phyloP scores from a whole-genome alignment of 1,140 invertebrate genomes.

The Telenomus remus region DNA sequence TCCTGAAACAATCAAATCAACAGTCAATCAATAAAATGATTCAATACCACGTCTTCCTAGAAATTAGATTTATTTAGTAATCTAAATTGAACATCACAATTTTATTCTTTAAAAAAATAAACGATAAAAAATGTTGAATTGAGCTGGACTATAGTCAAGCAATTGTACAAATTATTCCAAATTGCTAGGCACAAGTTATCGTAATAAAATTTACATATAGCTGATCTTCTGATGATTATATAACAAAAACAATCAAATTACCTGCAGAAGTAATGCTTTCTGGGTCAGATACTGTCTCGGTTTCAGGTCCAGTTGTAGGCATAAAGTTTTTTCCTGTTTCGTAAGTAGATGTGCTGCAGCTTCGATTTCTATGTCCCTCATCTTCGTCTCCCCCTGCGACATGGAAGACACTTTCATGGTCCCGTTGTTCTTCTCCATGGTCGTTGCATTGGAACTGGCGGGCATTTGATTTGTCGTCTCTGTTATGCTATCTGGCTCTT shows the following conservation, averaged over 20 bases:
- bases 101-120: no score
- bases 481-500: constrained; percentile 71
- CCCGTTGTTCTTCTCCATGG: constrained; percentile 62
- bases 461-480: constrained; percentile 64
- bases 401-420: constrained; percentile 50
- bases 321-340: constrained; percentile 73
- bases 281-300: constrained; percentile 75
- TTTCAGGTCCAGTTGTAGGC: constrained; percentile 72
- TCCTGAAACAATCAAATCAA: constrained; percentile 62
- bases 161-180: constrained; percentile 7
- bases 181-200: constrained; percentile 5
- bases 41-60: constrained; percentile 4
- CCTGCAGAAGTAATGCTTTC: constrained; percentile 73
- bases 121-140: no score
- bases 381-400: constrained; percentile 59
- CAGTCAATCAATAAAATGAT: background rate
- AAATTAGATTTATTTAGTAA: no score
- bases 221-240: background rate
- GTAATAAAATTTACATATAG: background rate
- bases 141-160: no score
- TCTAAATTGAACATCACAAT: no score
- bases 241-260: constrained; percentile 46
- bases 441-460: constrained; percentile 59
- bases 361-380: constrained; percentile 69
- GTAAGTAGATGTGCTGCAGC: constrained; percentile 72